Base-by-base conservation (phyloP, 1,140 invertebrate genomes). In the Ganaspis sp. region DNA sequence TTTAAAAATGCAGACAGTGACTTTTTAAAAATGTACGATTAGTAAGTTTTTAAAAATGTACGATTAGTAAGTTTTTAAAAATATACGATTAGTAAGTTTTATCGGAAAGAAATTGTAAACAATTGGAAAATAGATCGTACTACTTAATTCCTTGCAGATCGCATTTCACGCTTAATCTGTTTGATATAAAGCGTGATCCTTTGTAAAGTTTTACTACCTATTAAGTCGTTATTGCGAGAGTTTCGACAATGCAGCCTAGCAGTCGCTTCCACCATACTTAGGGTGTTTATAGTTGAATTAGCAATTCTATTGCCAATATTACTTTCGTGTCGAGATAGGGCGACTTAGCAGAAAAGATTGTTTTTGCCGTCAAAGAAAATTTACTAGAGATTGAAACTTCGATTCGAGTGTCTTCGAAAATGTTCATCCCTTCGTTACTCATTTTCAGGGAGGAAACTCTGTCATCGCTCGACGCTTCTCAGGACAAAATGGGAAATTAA, bases 241-340 rank as follows among this genome's bases (percentile, higher is more conserved):
- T 64, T 64, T 64, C 15, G 23, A 34, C 23, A 64, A 29, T 64
- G 58, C 23, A 64, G 23, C 26, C 26, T 26, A 15, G 15, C 9
- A 15, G 72, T 29, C 64, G 23, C 37, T 70, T 42, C 34, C 70
- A 54, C 38, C 45, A 42, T 72, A 79, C 76, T 75, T 76, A 72
- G 77, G 82, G 83, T 86, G 84, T 87, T 87, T 86, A 87, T 86
- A 86, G 84, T 80, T 73, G 80, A 81, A 88, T 88, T 87, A 87
- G 87, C 84, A 87, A 87, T 88, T 87, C 87, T 84, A 86, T 87
- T 85, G 86, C 81, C 79, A 77, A 86, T 85, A 84, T 84, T 84
- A 78, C 76, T 79, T 80, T 81, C 76, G 64, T 40, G 34, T 58
- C 29, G 54, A 70, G 73, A 75, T 71, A 81, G 75, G 79, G 72